Conservation (phyloP, 2,113 vertebrate genomes). For the Cephalopterus ornatus region DNA sequence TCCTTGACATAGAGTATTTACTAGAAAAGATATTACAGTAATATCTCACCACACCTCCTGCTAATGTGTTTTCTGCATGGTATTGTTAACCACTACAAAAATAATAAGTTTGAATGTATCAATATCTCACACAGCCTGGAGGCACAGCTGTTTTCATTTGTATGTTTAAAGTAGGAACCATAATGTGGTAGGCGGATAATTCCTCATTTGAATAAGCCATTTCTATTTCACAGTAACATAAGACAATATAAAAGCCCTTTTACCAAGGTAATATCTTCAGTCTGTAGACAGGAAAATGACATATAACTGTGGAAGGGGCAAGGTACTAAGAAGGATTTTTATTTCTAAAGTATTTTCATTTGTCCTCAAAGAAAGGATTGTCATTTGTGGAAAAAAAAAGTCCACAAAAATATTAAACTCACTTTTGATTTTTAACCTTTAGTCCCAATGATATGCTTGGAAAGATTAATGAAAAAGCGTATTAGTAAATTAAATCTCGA, state of each 20-base stretch:
- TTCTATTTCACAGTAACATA: not conserved
- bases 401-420: not conserved
- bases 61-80: not conserved
- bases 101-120: not conserved
- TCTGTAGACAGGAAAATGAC: not conserved
- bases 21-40: not conserved
- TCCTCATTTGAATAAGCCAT: conserved; percentile 31
- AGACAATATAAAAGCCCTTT: conserved; percentile 9
- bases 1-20: not conserved
- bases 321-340: not conserved
- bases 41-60: not conserved
- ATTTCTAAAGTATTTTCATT: not conserved
- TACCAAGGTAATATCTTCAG: not conserved
- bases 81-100: not conserved
- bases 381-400: not conserved
- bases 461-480: not conserved
- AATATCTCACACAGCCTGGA: not conserved
- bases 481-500: not conserved
- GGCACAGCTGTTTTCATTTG: not conserved
- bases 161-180: not conserved
- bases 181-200: conserved; percentile 6
- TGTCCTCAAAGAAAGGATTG: not conserved
- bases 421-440: not conserved
- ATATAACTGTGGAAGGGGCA: not conserved
- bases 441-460: not conserved